These are phyloP conservation scores for Lemur catta DNA, from an alignment of 2,797 vertebrate species.

Conservation along the genomic window DNA sequence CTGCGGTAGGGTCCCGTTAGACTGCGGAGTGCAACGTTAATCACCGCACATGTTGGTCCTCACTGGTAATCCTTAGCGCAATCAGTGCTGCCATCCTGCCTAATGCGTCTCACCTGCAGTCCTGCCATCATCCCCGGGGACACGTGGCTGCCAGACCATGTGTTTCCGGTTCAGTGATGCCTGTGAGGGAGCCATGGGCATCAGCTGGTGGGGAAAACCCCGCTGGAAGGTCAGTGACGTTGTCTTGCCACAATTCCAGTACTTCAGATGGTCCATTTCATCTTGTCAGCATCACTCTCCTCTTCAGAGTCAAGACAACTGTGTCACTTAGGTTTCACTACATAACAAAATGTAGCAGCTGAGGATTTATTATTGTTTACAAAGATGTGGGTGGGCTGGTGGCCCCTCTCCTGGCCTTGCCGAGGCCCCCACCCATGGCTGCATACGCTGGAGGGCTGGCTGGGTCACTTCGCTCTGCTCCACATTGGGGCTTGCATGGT, in stretches of 20 bases:
- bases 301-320: background rate
- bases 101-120: background rate
- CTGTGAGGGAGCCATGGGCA: background rate
- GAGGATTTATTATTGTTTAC: background rate
- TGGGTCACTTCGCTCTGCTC: background rate
- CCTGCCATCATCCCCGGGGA: rapidly evolving
- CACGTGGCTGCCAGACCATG: background rate
- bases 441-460: background rate
- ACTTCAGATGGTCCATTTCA: background rate
- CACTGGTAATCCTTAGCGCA: background rate
- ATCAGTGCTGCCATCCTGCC: too few species aligned
- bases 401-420: background rate
- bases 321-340: background rate
- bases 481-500: too few species aligned
- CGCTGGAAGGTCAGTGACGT: rapidly evolving
- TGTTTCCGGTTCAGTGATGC: background rate
- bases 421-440: too few species aligned
- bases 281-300: too few species aligned
- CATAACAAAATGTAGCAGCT: background rate
- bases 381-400: background rate
- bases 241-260: rapidly evolving
- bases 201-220: background rate
- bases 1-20: background rate
- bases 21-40: background rate
- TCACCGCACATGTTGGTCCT: background rate